Base-by-base conservation (phyloP, 2,113 vertebrate species). In the Taurulus bubalis region DNA sequence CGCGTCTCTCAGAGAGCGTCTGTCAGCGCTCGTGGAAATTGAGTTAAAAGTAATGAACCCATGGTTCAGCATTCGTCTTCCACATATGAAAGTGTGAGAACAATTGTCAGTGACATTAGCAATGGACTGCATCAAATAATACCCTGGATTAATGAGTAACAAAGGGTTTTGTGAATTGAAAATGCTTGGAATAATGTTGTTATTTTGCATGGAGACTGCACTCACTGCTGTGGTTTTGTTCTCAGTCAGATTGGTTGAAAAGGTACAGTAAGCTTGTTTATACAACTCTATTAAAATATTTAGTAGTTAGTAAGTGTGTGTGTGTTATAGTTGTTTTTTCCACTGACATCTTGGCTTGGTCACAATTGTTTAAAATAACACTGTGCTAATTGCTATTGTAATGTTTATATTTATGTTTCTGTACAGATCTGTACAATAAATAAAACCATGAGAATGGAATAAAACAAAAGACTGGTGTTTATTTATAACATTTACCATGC, bases 41-140 rank as follows among this genome's bases (percentile, higher is more conserved):
- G 93, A 96, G 59, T 62, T 93, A 0, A 84, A 81, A 59, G 90
- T 0, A 16, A 24, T 30, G 67, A 89, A 66, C 16, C 77, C 42
- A 69, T 20, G 40, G 55, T 63, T 84, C 69, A 69, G 18, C 24
- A 68, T 58, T 86, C 65, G 55, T 75, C 85, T 22, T 94, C 93
- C 49, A 69, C 87, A 55, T 85, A 91, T 66, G 92, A 94, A 60
- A 94, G 87, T 18, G 65, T 97, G 69, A 95, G 60, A 82, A 82
- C 34, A 3, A 79, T 96, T 85, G 55, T 97, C 55, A 85, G 93
- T 79, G 90, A 96, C 34, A 87, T 96, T 24, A 90, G 87, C 1
- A 26, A 32, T 59, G 14, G 12, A 18, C n/a, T n/a, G n/a, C n/a
- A n/a, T n/a, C 26, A 59, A 28, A 58, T 26, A 28, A 58, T 28